Evolutionary conservation across 2,113 vertebrate species (phyloP).

Genomic region (Maccullochella peelii): DNA sequence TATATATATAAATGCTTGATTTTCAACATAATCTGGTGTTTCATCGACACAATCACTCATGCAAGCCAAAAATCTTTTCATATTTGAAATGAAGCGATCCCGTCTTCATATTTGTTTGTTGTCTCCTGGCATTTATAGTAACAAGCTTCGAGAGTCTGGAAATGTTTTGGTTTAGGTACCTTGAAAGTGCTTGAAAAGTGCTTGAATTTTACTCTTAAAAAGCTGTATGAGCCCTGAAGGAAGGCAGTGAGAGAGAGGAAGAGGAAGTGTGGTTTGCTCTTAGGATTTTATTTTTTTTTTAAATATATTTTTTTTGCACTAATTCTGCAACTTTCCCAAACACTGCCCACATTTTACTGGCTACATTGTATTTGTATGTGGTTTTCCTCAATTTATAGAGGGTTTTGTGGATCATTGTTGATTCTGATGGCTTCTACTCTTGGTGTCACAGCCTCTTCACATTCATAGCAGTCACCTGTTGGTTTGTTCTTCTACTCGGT

Average conservation of each 20-base stretch:
- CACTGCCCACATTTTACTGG: neutral
- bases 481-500: neutral
- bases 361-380: neutral
- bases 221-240: too few species aligned
- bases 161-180: too few species aligned
- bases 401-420: neutral
- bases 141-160: too few species aligned
- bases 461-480: neutral
- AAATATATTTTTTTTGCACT: neutral
- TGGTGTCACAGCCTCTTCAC: neutral
- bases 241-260: neutral
- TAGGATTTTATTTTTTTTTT: neutral
- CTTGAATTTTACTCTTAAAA: too few species aligned
- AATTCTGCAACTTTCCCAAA: slow-evolving; percentile 7
- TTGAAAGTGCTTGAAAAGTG: too few species aligned
- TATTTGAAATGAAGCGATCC: too few species aligned
- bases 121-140: too few species aligned
- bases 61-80: too few species aligned
- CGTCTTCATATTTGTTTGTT: too few species aligned
- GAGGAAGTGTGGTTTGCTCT: neutral
- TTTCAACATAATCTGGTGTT: too few species aligned
- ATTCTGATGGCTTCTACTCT: neutral
- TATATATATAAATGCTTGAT: too few species aligned
- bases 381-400: neutral
- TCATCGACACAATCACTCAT: too few species aligned